These are phyloP conservation scores for Acyrthosiphon pisum DNA, from an alignment of 1,140 invertebrate species.

Conservation along the genomic window DNA sequence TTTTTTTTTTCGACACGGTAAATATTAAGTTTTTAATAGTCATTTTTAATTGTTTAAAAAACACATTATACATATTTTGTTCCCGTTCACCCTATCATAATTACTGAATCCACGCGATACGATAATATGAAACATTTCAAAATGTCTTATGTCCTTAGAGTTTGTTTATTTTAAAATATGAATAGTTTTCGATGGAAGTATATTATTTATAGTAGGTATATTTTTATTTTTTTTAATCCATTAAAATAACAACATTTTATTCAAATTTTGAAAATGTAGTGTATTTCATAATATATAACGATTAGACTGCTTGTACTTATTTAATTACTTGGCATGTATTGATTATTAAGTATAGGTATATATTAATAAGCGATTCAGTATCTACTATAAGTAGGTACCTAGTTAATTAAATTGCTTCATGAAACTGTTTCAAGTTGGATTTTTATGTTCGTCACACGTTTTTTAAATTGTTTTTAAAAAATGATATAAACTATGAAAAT, in stretches of 20 bases:
- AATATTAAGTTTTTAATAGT: constrained; percentile 16
- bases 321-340: no score
- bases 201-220: no score
- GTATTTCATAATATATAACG: no score
- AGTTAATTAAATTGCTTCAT: background rate
- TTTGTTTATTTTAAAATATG: background rate
- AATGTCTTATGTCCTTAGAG: background rate
- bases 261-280: background rate
- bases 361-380: no score
- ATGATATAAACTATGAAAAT: background rate
- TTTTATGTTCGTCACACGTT: background rate
- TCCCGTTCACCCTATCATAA: background rate
- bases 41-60: background rate
- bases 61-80: background rate
- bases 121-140: background rate
- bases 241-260: background rate
- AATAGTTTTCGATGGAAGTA: background rate
- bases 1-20: background rate
- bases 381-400: no score
- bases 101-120: background rate
- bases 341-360: no score
- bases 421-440: background rate
- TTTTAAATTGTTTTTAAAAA: background rate
- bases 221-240: no score
- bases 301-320: no score